A percentile compares a stretch with the other conserved stretches of the same genome.
These are phyloP conservation scores for Cenopis cana DNA, from an alignment of 2,888 invertebrate genomes.

Conservation along the genomic window DNA sequence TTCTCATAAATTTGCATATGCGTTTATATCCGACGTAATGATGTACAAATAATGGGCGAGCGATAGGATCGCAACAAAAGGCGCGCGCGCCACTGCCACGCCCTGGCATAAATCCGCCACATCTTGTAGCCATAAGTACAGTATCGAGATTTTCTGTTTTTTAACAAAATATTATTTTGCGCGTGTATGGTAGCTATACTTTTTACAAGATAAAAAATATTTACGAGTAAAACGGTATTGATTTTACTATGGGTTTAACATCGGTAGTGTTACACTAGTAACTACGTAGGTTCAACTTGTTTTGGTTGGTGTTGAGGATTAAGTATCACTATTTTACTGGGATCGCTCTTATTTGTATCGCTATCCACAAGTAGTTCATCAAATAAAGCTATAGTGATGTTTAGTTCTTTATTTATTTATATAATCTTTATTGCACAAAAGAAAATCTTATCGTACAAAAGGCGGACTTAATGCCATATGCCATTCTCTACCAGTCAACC, in stretches of 20 bases:
- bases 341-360: not conserved
- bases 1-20: conserved; percentile 52
- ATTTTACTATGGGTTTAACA: not conserved
- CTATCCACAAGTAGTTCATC: not conserved
- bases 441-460: no score
- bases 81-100: conserved; percentile 49
- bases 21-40: conserved; percentile 56
- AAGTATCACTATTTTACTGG: not conserved
- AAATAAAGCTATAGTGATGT: not conserved
- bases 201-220: conserved; percentile 17
- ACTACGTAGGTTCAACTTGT: not conserved
- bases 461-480: no score
- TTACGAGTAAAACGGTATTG: conserved; percentile 2
- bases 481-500: no score
- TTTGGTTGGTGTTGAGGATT: not conserved
- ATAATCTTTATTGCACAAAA: no score
- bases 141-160: conserved; percentile 51
- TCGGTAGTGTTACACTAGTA: not conserved
- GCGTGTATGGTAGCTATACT: conserved; percentile 9
- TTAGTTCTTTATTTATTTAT: no score
- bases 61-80: conserved; percentile 56
- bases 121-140: conserved; percentile 36
- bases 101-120: conserved; percentile 53
- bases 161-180: conserved; percentile 46
- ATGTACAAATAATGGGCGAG: conserved; percentile 58